A percentile compares a stretch with the other conserved stretches of the same genome.
Conservation (phyloP, 2,888 invertebrate genomes). For the Eremobia ochroleuca region DNA sequence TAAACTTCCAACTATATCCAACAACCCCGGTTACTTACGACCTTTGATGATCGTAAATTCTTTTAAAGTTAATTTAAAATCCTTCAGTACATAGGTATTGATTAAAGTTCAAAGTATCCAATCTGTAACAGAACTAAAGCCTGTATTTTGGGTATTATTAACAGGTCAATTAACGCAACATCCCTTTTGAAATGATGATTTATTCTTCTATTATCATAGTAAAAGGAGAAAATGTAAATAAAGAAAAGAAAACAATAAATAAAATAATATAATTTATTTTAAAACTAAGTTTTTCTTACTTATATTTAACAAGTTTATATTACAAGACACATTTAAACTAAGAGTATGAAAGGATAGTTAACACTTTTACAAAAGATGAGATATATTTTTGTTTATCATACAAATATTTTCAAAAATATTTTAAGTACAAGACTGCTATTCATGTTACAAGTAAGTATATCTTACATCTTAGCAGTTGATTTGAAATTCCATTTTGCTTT, state of each 20-base stretch:
- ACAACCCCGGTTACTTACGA: too few species aligned
- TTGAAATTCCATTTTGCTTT: conserved; percentile 25
- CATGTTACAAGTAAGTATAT: conserved; percentile 34
- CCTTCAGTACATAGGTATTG: neutral
- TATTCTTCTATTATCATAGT: neutral
- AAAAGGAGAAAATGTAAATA: conserved; percentile 2
- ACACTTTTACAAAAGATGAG: conserved; percentile 49
- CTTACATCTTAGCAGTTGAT: conserved; percentile 1
- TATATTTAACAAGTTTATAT: conserved; percentile 57
- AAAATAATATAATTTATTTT: conserved; percentile 56
- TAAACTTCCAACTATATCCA: too few species aligned
- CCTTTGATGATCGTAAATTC: too few species aligned
- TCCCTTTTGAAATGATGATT: neutral
- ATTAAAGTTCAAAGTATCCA: neutral
- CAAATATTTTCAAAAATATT: conserved; percentile 39
- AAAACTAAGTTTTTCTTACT: conserved; percentile 55
- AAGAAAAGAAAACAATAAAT: conserved; percentile 45
- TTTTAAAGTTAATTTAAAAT: neutral
- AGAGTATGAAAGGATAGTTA: conserved; percentile 23
- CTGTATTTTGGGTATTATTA: neutral
- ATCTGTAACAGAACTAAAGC: neutral
- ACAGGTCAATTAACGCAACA: neutral
- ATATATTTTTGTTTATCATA: conserved; percentile 14
- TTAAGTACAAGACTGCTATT: conserved; percentile 5
- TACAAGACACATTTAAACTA: conserved; percentile 56